Base-by-base conservation (phyloP, 2,888 invertebrate species). In the Malachius bipustulatus region DNA sequence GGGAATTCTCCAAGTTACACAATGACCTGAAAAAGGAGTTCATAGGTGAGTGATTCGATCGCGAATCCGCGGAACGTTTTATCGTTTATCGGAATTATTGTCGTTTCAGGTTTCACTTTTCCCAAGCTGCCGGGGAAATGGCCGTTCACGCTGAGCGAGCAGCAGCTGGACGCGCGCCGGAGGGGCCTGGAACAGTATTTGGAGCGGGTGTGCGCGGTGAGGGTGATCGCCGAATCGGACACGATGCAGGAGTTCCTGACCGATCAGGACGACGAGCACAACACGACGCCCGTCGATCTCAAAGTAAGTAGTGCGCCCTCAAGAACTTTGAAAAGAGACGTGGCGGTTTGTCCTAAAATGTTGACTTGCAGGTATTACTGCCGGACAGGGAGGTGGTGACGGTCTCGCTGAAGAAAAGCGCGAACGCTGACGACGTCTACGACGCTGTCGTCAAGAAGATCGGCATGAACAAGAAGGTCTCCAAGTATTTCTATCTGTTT, bases 41-140 rank as follows among this genome's bases (percentile, higher is more conserved):
- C 61, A 71, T 83, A 45, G 96, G 79, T 73, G 42, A 59, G 59
- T 35, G 10, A 11, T 24, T 32, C 29, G 19, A 10, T 37, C n/a
- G n/a, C 24, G 14, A 2, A 35, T n/a, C 16, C 31, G 16, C 9
- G n/a, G n/a, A n/a, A n/a, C n/a, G n/a, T n/a, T n/a, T n/a, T n/a
- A n/a, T n/a, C n/a, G n/a, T n/a, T n/a, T n/a, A n/a, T n/a, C n/a
- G n/a, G n/a, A n/a, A n/a, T 8, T 19, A 19, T 19, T 19, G 6
- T 19, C 24, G n/a, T 19, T 19, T 8, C 52, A 73, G 75, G 88
- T 36, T 97, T 90, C 61, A 87, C 81, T 63, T 98, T 96, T 60
- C 98, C 98, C 0, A 94, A 94, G 65, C 64, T 98, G 49, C 98
- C 98, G 0, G 93, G 96, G 38, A 98, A 98, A 66, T 97, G 97